Evolutionary conservation across 2,113 vertebrate genomes (phyloP), one percentile per base, ranked within the genome.

Genomic region (Petromus typicus): DNA sequence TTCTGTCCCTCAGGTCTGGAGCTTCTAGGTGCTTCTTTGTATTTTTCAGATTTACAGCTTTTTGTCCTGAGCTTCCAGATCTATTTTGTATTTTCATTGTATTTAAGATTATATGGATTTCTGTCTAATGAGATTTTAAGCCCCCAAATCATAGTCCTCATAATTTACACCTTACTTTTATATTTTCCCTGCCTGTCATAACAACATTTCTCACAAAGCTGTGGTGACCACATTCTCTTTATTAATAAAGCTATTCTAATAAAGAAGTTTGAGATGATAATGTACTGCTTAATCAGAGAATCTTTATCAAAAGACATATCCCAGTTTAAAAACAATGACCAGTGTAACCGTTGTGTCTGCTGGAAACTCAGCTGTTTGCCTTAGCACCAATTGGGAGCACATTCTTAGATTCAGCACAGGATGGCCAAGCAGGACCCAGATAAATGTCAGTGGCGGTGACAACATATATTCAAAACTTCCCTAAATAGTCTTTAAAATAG

Each of bases 231-330:
- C 14, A 67, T 80, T 84, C 6, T 86, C 56, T 93, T 61, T 54
- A 67, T 32, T 93, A 96, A 84, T 59, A 85, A 84, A 91, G 71
- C n/a, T 84, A 84, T 45, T 94, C 22, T 94, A 14, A 37, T 86
- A 83, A 93, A 81, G 25, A 30, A 88, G 71, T 86, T 82, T 89
- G 25, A n/a, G 25, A 92, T 51, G 43, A 63, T 84, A 94, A 76
- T 76, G 3, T 43, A 56, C 4, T 92, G n/a, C 37, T 80, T 83
- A 71, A 91, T 89, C 34, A 88, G 23, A 82, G 20, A 80, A 66
- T 66, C n/a, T 84, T 95, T 84, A 82, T 76, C 32, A 84, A 92
- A 76, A 57, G 45, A 67, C 27, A 81, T 78, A 4, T 57, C 32
- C 73, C 56, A 69, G 64, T 92, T 89, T 59, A 93, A 91, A 91